These are phyloP conservation scores for Lycaon pictus DNA, from an alignment of 2,113 vertebrate genomes.

Conservation along the genomic window DNA sequence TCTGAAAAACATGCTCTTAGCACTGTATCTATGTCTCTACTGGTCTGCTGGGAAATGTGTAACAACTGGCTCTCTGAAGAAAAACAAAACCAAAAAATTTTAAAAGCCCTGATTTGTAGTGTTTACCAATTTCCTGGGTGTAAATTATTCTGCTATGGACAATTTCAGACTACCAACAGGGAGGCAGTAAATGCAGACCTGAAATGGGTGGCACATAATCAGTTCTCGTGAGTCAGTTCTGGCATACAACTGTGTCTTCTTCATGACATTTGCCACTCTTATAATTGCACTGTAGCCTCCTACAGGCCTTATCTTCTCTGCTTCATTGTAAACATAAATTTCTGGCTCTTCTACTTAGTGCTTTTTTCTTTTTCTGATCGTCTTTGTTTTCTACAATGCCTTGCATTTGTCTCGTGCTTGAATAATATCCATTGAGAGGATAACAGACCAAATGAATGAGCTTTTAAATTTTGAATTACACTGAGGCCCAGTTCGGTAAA, in stretches of 20 bases:
- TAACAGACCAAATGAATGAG: not conserved
- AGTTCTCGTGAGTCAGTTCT: not conserved
- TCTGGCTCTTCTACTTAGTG: not conserved
- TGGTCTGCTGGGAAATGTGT: not conserved
- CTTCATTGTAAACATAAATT: not conserved
- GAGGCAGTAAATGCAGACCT: not conserved
- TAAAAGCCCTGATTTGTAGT: not conserved
- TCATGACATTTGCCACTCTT: not conserved
- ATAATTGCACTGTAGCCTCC: not conserved
- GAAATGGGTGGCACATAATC: not conserved
- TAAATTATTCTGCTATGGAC: not conserved
- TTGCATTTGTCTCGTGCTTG: not conserved
- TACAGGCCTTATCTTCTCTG: not conserved
- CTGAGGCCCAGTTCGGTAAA: not conserved
- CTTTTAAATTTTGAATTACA: conserved; percentile 8
- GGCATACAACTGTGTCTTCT: not conserved
- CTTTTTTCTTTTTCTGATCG: not conserved
- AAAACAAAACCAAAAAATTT: not conserved
- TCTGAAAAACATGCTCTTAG: not conserved
- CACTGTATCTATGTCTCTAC: not conserved
- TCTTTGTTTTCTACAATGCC: not conserved
- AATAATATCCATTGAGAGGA: not conserved
- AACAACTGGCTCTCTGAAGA: not conserved
- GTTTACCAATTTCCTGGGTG: not conserved
- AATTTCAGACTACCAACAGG: not conserved